A percentile compares a stretch with the other conserved stretches of the same genome.
Evolutionary conservation across 2,113 vertebrate species (phyloP).

Genomic region (Bubo scandiacus): DNA sequence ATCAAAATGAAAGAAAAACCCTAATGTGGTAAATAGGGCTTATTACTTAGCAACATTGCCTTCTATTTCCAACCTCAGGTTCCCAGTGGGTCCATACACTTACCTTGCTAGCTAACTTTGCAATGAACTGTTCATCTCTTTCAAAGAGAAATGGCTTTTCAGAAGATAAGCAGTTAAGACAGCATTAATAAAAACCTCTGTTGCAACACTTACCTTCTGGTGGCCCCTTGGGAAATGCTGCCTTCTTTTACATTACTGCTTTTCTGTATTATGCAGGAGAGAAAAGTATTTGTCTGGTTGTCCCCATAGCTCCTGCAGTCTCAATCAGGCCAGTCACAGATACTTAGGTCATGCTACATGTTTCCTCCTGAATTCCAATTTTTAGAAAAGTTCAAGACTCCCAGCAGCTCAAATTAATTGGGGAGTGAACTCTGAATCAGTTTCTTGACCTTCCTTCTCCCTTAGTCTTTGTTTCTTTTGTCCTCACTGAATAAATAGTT

Average conservation of each 20-base stretch:
- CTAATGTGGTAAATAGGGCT: not conserved
- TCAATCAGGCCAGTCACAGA: not conserved
- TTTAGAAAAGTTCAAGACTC: not conserved
- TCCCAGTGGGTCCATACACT: not conserved
- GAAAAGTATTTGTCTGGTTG: not conserved
- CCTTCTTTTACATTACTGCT: not conserved
- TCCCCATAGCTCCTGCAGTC: not conserved
- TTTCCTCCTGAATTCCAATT: not conserved
- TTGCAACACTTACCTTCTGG: not conserved
- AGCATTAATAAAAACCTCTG: slow-evolving; percentile 25
- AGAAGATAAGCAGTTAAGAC: slow-evolving; percentile 23
- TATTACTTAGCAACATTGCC: not conserved
- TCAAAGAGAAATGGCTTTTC: not conserved
- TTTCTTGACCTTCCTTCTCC: not conserved
- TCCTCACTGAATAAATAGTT: not conserved
- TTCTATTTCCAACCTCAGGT: not conserved
- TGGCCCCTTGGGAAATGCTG: slow-evolving; percentile 6
- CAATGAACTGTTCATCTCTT: not conserved
- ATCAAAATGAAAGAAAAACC: not conserved
- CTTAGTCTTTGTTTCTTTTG: not conserved
- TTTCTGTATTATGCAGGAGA: not conserved
- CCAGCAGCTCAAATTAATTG: not conserved
- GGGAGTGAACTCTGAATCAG: not conserved
- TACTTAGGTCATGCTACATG: not conserved
- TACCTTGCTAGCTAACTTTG: not conserved